These are phyloP conservation scores for Aporophyla lueneburgensis DNA, from an alignment of 2,888 invertebrate genomes.

Conservation along the genomic window DNA sequence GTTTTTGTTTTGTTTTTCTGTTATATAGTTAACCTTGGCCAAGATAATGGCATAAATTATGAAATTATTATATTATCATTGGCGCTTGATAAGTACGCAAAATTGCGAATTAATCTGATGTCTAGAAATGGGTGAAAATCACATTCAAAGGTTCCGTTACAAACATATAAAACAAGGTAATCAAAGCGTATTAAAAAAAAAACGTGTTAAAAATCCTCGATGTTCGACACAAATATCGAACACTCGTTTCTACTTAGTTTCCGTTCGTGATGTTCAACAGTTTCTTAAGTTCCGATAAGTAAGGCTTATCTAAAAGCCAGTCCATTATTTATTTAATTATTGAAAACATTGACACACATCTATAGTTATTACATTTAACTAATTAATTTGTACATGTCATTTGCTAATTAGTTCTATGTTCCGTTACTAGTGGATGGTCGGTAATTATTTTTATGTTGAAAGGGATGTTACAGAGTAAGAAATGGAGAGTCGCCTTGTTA, in stretches of 20 bases:
- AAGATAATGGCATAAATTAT: too few species aligned
- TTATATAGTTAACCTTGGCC: too few species aligned
- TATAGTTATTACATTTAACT: constrained; percentile 55
- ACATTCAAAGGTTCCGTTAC: too few species aligned
- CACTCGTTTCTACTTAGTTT: constrained; percentile 5
- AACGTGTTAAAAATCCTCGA: too few species aligned
- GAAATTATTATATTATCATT: too few species aligned
- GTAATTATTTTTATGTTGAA: constrained; percentile 46
- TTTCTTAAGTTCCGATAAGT: constrained; percentile 33
- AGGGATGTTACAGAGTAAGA: constrained; percentile 32
- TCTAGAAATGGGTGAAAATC: too few species aligned
- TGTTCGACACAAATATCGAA: neutral
- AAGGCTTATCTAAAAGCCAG: constrained; percentile 46
- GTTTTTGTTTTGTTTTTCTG: too few species aligned
- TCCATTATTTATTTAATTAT: constrained; percentile 58
- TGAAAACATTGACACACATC: constrained; percentile 59
- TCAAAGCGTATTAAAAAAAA: too few species aligned
- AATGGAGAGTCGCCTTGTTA: neutral
- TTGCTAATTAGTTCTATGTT: constrained; percentile 62
- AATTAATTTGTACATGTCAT: constrained; percentile 64
- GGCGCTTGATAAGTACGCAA: too few species aligned
- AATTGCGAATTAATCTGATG: too few species aligned
- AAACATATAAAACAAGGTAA: too few species aligned
- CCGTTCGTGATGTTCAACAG: constrained; percentile 15
- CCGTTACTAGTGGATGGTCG: constrained; percentile 28